phyloP scores from a whole-genome alignment of 2,888 invertebrate genomes.

The Plutella xylostella region DNA sequence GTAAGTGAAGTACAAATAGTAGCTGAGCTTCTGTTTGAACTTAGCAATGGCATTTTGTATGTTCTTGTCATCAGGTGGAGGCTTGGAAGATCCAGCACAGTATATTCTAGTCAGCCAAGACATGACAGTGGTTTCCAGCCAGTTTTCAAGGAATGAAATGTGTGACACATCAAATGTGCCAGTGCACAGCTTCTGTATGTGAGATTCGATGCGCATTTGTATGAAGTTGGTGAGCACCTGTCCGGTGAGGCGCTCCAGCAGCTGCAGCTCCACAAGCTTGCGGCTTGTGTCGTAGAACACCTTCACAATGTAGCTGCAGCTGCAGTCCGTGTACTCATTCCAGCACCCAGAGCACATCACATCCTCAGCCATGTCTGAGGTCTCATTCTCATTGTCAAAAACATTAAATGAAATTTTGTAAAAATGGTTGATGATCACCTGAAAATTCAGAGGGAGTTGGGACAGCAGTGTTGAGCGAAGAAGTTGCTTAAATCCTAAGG shows the following conservation, averaged over 20 bases:
- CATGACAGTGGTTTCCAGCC: conserved; percentile 88
- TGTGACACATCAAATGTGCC: conserved; percentile 89
- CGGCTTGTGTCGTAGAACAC: conserved; percentile 83
- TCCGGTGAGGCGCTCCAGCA: conserved; percentile 86
- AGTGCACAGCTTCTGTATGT: conserved; percentile 87
- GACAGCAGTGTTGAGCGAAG: conserved; percentile 76
- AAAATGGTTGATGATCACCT: conserved; percentile 77
- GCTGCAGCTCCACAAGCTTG: conserved; percentile 79
- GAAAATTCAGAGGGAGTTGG: conserved; percentile 77
- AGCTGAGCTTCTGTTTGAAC: conserved; percentile 81
- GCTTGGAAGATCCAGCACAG: conserved; percentile 72
- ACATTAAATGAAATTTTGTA: conserved; percentile 83
- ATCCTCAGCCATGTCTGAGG: conserved; percentile 68
- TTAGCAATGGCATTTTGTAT: conserved; percentile 71
- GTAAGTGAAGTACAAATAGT: conserved; percentile 89
- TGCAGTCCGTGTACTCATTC: conserved; percentile 68
- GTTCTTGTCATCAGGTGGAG: conserved; percentile 65
- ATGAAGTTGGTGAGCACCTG: conserved; percentile 87
- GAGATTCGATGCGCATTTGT: conserved; percentile 83
- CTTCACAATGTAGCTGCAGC: conserved; percentile 74
- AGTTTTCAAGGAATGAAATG: conserved; percentile 81
- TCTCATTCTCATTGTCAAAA: conserved; percentile 66
- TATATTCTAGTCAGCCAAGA: conserved; percentile 90
- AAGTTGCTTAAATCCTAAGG: conserved; percentile 73
- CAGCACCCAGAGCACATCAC: conserved; percentile 80